These are phyloP conservation scores for Aporophyla lueneburgensis DNA, from an alignment of 2,888 invertebrate species.

Conservation along the genomic window DNA sequence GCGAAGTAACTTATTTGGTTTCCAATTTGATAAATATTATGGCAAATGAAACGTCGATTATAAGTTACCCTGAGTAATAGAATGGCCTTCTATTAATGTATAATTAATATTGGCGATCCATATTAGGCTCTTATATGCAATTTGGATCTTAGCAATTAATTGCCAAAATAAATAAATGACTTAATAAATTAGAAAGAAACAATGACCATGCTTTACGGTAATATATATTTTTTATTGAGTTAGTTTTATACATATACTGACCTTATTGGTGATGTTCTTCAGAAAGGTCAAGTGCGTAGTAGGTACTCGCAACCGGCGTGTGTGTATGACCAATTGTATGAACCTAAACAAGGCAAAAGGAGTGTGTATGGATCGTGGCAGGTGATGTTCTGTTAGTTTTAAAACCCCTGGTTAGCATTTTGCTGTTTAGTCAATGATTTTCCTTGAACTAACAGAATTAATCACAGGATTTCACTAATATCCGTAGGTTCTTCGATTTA, in stretches of 20 bases:
- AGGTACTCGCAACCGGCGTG: too few relatives aligned
- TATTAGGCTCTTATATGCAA: constrained; percentile 25
- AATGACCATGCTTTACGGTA: too few relatives aligned
- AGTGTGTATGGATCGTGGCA: too few relatives aligned
- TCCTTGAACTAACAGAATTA: constrained; percentile 20
- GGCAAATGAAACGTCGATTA: constrained; percentile 40
- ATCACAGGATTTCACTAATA: constrained; percentile 29
- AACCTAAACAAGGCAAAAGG: too few relatives aligned
- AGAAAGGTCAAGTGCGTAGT: too few relatives aligned
- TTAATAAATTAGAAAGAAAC: neutral
- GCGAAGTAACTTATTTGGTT: constrained; percentile 28
- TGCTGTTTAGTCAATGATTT: neutral
- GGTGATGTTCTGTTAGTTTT: too few relatives aligned
- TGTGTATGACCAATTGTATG: too few relatives aligned
- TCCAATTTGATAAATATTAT: constrained; percentile 53
- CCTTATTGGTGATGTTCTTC: too few relatives aligned
- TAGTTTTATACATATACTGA: too few relatives aligned
- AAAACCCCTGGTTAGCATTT: neutral
- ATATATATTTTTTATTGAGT: too few relatives aligned
- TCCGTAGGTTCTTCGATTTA: neutral
- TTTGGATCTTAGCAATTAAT: constrained; percentile 10
- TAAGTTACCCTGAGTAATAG: constrained; percentile 23
- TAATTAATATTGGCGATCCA: constrained; percentile 39
- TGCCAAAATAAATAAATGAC: neutral
- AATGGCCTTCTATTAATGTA: constrained; percentile 23